A percentile compares a stretch with the other conserved stretches of the same genome.
Conservation (phyloP, 2,113 vertebrate genomes). For the Caretta caretta region DNA sequence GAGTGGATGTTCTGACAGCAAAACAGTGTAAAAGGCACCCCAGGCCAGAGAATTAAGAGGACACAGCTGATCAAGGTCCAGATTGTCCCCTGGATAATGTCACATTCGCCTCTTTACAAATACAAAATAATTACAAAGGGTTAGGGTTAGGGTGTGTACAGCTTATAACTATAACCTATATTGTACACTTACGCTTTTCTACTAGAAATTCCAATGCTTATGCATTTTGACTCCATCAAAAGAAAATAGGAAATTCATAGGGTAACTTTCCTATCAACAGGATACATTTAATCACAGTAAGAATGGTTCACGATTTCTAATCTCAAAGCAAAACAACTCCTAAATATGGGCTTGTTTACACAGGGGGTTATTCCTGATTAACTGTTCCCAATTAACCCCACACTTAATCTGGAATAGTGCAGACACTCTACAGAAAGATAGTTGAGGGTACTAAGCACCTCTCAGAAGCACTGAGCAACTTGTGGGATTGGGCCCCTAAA, state of each 20-base stretch:
- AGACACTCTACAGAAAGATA: neutral
- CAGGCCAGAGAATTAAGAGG: too few species aligned
- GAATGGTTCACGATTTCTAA: neutral
- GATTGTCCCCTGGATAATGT: neutral
- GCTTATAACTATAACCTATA: neutral
- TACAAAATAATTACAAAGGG: neutral
- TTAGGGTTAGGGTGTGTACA: neutral
- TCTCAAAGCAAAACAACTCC: rapidly evolving
- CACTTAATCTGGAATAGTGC: neutral
- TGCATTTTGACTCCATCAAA: neutral
- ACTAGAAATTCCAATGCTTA: neutral
- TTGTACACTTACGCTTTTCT: neutral
- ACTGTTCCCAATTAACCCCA: too few species aligned
- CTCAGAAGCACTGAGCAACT: neutral
- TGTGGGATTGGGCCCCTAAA: neutral
- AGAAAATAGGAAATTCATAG: neutral
- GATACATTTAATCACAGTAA: neutral
- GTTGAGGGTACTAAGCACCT: neutral
- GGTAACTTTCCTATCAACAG: neutral
- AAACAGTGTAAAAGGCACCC: too few species aligned
- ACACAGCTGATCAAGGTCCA: too few species aligned
- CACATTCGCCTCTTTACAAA: neutral
- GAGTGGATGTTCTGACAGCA: too few species aligned
- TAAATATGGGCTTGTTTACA: neutral
- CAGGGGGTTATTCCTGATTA: too few species aligned